Percentiles rank a stretch among this genome's conserved stretches.
These are phyloP conservation scores for Corynorhinus townsendii DNA, from an alignment of 2,113 vertebrate species.

Conservation along the genomic window DNA sequence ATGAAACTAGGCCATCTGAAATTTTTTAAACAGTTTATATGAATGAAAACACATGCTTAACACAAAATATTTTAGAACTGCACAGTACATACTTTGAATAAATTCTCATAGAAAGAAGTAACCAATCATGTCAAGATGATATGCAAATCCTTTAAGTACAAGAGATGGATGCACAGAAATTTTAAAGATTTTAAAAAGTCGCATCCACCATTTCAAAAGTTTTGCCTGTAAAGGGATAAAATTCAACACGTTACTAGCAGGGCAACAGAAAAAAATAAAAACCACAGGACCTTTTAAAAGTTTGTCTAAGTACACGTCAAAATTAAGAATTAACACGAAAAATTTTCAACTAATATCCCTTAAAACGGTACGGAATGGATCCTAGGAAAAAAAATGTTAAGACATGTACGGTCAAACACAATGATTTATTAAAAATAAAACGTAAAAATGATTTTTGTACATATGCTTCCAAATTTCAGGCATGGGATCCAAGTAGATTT, in stretches of 20 bases:
- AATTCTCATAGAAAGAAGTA: slow-evolving; percentile 78
- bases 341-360: slow-evolving; percentile 71
- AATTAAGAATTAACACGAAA: slow-evolving; percentile 57
- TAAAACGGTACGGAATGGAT: slow-evolving; percentile 78
- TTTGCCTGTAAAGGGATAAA: slow-evolving; percentile 72
- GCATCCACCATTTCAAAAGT: slow-evolving; percentile 80
- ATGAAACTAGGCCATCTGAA: slow-evolving; percentile 78
- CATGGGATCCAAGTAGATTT: slow-evolving; percentile 83
- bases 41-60: slow-evolving; percentile 84
- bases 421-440: slow-evolving; percentile 91
- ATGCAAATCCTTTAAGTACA: slow-evolving; percentile 76
- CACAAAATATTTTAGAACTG: slow-evolving; percentile 82
- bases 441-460: slow-evolving; percentile 85
- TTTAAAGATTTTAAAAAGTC: slow-evolving; percentile 68
- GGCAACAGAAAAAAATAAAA: slow-evolving; percentile 42
- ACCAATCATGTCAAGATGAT: slow-evolving; percentile 76
- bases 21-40: slow-evolving; percentile 81
- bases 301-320: slow-evolving; percentile 68
- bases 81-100: slow-evolving; percentile 79
- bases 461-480: slow-evolving; percentile 83
- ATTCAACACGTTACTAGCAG: slow-evolving; percentile 64
- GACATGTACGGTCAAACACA: slow-evolving; percentile 86
- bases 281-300: slow-evolving; percentile 70
- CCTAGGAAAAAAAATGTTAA: slow-evolving; percentile 86
- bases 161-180: slow-evolving; percentile 80